phyloP scores from a whole-genome alignment of 64 coral and sea anemone genomes.

The Montipora foliosa region DNA sequence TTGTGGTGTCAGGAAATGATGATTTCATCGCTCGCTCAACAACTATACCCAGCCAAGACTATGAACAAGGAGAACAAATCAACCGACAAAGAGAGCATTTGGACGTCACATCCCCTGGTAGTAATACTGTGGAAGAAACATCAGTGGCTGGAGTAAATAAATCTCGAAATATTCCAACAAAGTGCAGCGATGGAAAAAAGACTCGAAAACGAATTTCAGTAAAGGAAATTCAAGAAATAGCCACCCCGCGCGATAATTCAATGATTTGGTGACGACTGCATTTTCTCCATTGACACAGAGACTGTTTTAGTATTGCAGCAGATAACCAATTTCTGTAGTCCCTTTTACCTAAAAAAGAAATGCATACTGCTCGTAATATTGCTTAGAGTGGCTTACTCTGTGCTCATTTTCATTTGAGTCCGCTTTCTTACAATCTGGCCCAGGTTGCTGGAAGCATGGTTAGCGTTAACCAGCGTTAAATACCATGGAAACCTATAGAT shows the following conservation, averaged over 20 bases:
- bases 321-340: too few species aligned
- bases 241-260: slow-evolving; percentile 23
- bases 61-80: not conserved
- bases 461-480: too few species aligned
- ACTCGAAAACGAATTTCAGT: not conserved
- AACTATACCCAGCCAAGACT: not conserved
- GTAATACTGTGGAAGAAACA: not conserved
- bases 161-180: not conserved
- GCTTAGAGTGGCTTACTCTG: too few species aligned
- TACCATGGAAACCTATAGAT: too few species aligned
- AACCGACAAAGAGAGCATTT: not conserved
- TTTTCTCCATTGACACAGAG: not conserved
- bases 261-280: slow-evolving; percentile 42
- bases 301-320: too few species aligned
- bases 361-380: too few species aligned
- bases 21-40: slow-evolving; percentile 7
- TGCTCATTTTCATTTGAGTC: too few species aligned
- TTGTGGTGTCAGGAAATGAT: slow-evolving; percentile 56
- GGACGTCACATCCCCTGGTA: not conserved
- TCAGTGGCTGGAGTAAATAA: not conserved
- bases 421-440: too few species aligned
- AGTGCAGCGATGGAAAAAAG: not conserved
- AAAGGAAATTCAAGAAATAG: not conserved
- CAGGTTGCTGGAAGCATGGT: too few species aligned
- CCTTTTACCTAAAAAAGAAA: too few species aligned